Evolutionary conservation across 1,140 invertebrate species (phyloP), one percentile per base, ranked within the genome.

Genomic region (Metaphire vulgaris): DNA sequence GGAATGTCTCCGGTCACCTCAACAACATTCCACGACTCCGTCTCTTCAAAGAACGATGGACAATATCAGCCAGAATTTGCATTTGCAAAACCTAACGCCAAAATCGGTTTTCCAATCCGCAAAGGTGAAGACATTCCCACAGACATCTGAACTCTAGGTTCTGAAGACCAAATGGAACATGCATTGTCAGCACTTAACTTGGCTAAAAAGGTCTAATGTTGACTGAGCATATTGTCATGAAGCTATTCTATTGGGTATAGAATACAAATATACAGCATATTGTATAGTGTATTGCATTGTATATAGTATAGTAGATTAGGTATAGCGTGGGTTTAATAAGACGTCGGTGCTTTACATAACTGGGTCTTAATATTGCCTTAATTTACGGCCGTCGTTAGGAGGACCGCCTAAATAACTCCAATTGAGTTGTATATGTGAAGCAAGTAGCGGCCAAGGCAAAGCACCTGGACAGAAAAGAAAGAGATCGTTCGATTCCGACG

Each of bases 21-120:
- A 26, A 81, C 69, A 33, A 80, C 78, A n/a, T 76, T 78, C 83
- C 83, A 85, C 32, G 72, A 80, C 30, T 72, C 72, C 34, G 77
- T 79, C 16, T 74, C 83, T 85, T 72, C 1, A 81, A 78, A 72
- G 75, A 64, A 64, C 1, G 74, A 41, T 0, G 41, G 14, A 69
- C 70, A 69, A 12, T 21, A 56, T 56, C 41, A 56, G 41, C 6
- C 6, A 56, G 21, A 12, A 56, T 56, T 56, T 6, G 6, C 6
- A 56, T 21, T 56, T 56, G 6, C 21, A 56, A 56, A 56, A 56
- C 21, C 6, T 56, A 6, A 12, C 6, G 21, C 6, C 6, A 56
- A 12, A 56, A 56, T 56, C 21, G 41, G 6, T 56, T 12, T 56
- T 56, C 21, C 41, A 56, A 56, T 56, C n/a, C n/a, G n/a, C 6